Evolutionary conservation across 2,888 invertebrate genomes (phyloP), one percentile per base, ranked within the genome.

Genomic region (Papilio gigon): DNA sequence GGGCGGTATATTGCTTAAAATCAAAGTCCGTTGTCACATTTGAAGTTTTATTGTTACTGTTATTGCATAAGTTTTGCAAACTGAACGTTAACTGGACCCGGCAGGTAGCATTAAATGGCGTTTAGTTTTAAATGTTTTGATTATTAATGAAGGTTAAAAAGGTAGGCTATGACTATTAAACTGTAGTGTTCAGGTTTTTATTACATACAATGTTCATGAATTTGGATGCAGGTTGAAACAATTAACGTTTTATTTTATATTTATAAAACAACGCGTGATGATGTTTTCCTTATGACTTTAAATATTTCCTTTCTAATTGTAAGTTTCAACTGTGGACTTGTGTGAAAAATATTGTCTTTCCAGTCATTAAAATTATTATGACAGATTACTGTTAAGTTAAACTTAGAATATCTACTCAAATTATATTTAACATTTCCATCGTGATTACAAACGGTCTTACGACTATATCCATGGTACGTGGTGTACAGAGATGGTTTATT

Each of bases 51-150:
- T 62, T 62, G 67, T 68, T 44, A 68, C 44, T 44, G 67, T 63
- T 68, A 68, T 68, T 44, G 67, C 47, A 22, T 58, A 63, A 68
- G 67, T 68, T 68, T 62, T 56, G 33, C 25, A 14, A 53, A 42
- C 42, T 14, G 44, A 56, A 56, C 62, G 62, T 44, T 61, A 50
- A 68, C 62, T 35, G 62, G 67, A 68, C 56, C 62, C 62, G 42
- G 44, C 58, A 68, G 67, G 63, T 68, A 68, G 63, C 58, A 63
- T 68, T 63, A 68, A 68, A 44, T 22, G 58, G 62, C 53, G 58
- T 58, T 68, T 68, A 63, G 56, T 63, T 68, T 68, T 63, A 68
- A 68, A 68, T 58, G 67, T 44, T 62, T 67, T 40, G 62, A 58
- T 67, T 67, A 67, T 67, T 53, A 67, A 67, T 61, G 67, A 61